These are phyloP conservation scores for Embidobia sp. DNA, from an alignment of 2,888 invertebrate genomes.

Conservation along the genomic window DNA sequence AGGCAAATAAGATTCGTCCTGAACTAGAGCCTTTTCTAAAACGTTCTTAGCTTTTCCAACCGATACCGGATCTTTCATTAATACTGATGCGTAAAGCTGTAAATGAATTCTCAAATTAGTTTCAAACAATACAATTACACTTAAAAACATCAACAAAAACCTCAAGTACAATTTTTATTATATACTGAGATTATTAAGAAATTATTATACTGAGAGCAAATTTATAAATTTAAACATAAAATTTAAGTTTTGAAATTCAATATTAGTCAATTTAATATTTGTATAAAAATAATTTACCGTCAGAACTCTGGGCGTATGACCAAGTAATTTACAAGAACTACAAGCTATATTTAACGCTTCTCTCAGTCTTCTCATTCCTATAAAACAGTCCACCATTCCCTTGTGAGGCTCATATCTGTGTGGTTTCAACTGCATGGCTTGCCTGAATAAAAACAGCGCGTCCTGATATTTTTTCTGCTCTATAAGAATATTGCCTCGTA, in stretches of 20 bases:
- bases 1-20: conserved; percentile 88
- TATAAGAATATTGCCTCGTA: conserved; percentile 87
- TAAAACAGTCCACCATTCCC: conserved; percentile 89
- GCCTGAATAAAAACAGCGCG: conserved; percentile 86
- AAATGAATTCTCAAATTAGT: too few relatives aligned
- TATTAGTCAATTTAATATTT: too few relatives aligned
- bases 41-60: conserved; percentile 86
- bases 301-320: conserved; percentile 87
- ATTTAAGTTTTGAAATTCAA: too few relatives aligned
- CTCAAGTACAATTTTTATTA: too few relatives aligned
- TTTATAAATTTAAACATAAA: too few relatives aligned
- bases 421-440: conserved; percentile 85
- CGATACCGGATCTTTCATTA: conserved; percentile 86
- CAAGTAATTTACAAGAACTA: conserved; percentile 87
- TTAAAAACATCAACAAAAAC: too few relatives aligned
- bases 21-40: conserved; percentile 87
- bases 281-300: conserved; percentile 88
- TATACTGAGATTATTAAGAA: too few relatives aligned
- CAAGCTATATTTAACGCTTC: conserved; percentile 89
- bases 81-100: conserved; percentile 88
- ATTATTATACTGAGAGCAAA: too few relatives aligned
- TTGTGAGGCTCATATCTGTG: conserved; percentile 89
- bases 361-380: conserved; percentile 85
- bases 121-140: too few relatives aligned
- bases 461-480: conserved; percentile 87